These are phyloP conservation scores for Orchestia grillus DNA, from an alignment of 1,140 invertebrate genomes.

Conservation along the genomic window DNA sequence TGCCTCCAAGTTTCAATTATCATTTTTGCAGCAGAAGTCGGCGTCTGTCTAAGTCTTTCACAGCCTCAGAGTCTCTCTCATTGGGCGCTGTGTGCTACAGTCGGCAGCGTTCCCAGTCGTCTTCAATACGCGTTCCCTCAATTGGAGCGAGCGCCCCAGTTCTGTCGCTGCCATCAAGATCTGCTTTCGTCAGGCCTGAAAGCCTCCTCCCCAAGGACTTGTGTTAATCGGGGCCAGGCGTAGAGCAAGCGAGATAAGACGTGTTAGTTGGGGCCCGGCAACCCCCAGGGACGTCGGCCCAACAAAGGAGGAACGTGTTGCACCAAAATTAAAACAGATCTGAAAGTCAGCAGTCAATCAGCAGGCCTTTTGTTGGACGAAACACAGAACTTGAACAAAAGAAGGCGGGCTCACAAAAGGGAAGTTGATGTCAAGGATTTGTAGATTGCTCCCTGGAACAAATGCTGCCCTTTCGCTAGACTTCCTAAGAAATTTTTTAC, in stretches of 20 bases:
- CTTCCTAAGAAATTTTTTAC: slow-evolving; percentile 55
- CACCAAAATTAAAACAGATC: slow-evolving; percentile 68
- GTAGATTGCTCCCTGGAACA: slow-evolving; percentile 66
- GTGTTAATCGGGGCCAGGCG: slow-evolving; percentile 67
- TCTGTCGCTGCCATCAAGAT: slow-evolving; percentile 59
- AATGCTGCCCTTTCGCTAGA: slow-evolving; percentile 62
- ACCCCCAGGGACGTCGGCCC: slow-evolving; percentile 60
- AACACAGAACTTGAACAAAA: slow-evolving; percentile 67
- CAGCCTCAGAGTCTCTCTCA: background rate
- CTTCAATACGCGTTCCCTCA: background rate
- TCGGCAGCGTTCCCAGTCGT: background rate
- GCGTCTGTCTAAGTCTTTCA: background rate
- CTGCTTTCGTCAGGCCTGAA: slow-evolving; percentile 62
- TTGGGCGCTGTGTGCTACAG: background rate
- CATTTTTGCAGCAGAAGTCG: background rate
- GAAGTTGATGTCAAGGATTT: slow-evolving; percentile 66
- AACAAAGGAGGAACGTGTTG: slow-evolving; percentile 68
- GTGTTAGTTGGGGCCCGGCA: slow-evolving; percentile 61
- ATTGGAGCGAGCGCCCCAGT: slow-evolving; percentile 7
- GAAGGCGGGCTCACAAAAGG: slow-evolving; percentile 60
- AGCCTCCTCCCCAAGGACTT: slow-evolving; percentile 62
- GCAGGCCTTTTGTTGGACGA: slow-evolving; percentile 64
- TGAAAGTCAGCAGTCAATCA: slow-evolving; percentile 64
- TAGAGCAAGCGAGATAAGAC: slow-evolving; percentile 67
- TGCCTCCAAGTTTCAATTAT: background rate